Percentiles rank a stretch among this genome's conserved stretches.
phyloP scores from a whole-genome alignment of 1,140 invertebrate species.

The Psix sp. region DNA sequence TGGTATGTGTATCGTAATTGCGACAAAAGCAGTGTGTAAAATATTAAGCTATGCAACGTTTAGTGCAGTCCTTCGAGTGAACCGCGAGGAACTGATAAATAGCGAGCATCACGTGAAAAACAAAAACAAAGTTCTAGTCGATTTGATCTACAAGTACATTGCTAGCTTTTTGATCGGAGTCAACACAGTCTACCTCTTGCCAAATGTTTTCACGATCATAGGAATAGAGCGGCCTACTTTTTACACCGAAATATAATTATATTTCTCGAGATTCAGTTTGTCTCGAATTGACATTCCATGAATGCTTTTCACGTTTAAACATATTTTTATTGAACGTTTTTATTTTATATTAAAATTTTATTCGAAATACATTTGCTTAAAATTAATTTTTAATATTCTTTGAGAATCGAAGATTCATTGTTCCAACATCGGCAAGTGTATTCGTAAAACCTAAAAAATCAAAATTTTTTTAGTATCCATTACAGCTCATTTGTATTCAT shows the following conservation, averaged over 20 bases:
- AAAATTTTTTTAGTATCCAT: slow-evolving; percentile 31
- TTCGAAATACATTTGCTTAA: not conserved
- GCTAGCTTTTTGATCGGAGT: slow-evolving; percentile 86
- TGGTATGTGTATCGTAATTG: slow-evolving; percentile 84
- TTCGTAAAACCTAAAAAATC: slow-evolving; percentile 66
- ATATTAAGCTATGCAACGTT: slow-evolving; percentile 82
- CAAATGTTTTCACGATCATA: slow-evolving; percentile 85
- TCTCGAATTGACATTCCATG: no score
- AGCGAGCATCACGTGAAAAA: slow-evolving; percentile 81
- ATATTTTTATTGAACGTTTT: not conserved
- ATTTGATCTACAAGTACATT: slow-evolving; percentile 89
- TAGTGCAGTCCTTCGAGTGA: slow-evolving; percentile 82
- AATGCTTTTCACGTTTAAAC: slow-evolving; percentile 2
- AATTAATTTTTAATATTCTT: no score
- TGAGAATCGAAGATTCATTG: not conserved
- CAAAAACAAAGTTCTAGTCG: slow-evolving; percentile 84
- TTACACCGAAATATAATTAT: slow-evolving; percentile 87
- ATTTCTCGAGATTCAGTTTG: no score
- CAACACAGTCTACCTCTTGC: slow-evolving; percentile 86
- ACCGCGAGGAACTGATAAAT: slow-evolving; percentile 80
- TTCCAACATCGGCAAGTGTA: slow-evolving; percentile 61
- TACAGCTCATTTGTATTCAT: no score
- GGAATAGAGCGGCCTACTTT: slow-evolving; percentile 88
- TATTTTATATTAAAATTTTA: not conserved
- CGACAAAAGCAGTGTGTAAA: slow-evolving; percentile 83